Conservation (phyloP, 2,797 vertebrate species). For the Dallia pectoralis region DNA sequence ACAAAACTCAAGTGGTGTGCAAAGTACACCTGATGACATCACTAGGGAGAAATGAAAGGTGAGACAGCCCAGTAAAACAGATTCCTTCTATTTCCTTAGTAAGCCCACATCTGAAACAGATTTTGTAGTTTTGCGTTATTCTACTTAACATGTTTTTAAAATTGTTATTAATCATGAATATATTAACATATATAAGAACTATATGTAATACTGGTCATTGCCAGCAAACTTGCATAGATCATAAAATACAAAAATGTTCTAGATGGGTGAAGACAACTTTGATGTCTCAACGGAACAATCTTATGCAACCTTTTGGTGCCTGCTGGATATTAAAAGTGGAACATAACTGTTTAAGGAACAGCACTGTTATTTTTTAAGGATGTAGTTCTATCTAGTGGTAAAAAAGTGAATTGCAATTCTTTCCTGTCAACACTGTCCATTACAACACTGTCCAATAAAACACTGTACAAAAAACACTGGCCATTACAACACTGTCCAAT, state of each 20-base stretch:
- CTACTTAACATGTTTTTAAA: too few species aligned
- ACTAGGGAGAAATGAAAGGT: slow-evolving; percentile 55
- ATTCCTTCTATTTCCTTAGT: too few species aligned
- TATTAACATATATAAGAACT: too few species aligned
- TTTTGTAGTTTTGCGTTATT: too few species aligned
- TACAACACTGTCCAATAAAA: too few species aligned
- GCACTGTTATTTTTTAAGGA: background rate
- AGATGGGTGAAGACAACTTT: background rate
- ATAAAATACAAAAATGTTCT: background rate
- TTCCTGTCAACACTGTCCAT: background rate
- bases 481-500: too few species aligned
- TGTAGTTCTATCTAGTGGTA: background rate
- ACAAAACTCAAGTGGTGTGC: slow-evolving; percentile 62
- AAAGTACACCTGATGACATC: slow-evolving; percentile 73
- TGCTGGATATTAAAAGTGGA: background rate
- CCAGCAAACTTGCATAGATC: too few species aligned
- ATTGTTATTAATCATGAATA: too few species aligned
- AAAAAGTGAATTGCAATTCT: background rate
- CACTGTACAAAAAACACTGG: too few species aligned
- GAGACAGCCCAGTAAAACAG: slow-evolving; percentile 31
- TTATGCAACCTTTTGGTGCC: background rate
- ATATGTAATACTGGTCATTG: too few species aligned
- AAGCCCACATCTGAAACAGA: too few species aligned
- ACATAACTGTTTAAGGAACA: background rate
- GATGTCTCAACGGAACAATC: background rate